Conservation (phyloP, 2,113 vertebrate genomes). For the Pituophis catenifer region DNA sequence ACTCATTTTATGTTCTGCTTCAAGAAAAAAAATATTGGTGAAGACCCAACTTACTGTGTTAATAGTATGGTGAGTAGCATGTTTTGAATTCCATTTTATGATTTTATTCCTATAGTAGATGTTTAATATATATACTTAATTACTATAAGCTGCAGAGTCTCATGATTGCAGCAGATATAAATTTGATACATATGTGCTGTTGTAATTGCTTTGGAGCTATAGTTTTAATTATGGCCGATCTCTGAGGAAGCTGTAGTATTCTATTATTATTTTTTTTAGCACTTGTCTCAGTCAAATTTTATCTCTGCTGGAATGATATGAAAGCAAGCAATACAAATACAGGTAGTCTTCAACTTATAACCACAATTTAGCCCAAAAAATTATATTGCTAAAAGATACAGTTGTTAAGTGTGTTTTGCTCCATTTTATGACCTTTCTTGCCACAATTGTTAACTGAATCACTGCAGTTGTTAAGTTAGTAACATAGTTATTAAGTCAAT, state of each 20-base stretch:
- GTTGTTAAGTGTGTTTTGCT: too few relatives aligned
- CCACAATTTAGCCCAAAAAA: too few relatives aligned
- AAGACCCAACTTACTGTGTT: neutral
- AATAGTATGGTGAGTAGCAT: neutral
- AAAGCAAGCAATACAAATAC: neutral
- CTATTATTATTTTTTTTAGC: too few relatives aligned
- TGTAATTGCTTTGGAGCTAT: neutral
- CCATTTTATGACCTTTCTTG: too few relatives aligned
- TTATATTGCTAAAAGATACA: too few relatives aligned
- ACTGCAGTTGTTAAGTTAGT: too few relatives aligned
- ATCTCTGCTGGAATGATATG: neutral
- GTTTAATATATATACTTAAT: neutral
- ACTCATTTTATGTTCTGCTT: neutral
- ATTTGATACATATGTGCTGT: neutral
- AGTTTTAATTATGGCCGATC: neutral
- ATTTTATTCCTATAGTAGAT: neutral
- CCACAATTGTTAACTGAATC: too few relatives aligned
- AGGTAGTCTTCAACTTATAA: too few relatives aligned
- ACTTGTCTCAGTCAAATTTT: too few relatives aligned
- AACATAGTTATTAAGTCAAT: too few relatives aligned
- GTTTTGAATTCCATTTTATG: neutral
- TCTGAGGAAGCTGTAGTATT: too few relatives aligned
- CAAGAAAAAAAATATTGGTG: neutral
- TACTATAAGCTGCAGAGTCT: neutral
- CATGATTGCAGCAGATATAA: neutral